Evolutionary conservation across 2,888 invertebrate species (phyloP).

Genomic region (Strigamia crassipes): DNA sequence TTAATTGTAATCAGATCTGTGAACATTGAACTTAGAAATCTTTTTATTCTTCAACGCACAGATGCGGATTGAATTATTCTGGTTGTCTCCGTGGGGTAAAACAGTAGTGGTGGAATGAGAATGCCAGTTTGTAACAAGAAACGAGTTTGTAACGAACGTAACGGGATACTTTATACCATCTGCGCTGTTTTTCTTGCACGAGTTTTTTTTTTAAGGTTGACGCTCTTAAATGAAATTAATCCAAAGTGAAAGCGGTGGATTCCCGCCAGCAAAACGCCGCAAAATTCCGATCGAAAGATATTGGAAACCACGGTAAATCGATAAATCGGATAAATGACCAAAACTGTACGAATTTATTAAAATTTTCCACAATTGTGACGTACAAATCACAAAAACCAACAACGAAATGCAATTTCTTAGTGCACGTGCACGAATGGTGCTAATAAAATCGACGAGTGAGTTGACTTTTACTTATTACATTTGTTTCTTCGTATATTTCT

Average conservation of each 20-base stretch:
- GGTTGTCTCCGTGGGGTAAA: neutral
- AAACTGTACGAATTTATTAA: too few species aligned
- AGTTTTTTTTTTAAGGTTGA: neutral
- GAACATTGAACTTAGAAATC: neutral
- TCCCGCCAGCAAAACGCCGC: neutral
- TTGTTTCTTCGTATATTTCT: neutral
- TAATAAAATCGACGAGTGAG: neutral
- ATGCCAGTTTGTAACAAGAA: slow-evolving; percentile 15
- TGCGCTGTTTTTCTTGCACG: neutral
- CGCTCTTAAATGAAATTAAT: neutral
- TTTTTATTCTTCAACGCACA: neutral
- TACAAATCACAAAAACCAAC: neutral
- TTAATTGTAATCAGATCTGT: neutral
- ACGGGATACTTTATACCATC: slow-evolving; percentile 13
- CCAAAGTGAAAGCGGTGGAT: neutral
- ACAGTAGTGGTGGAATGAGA: neutral
- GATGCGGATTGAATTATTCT: neutral
- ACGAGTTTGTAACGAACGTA: neutral
- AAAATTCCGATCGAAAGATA: neutral
- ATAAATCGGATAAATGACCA: neutral
- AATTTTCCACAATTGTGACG: too few species aligned
- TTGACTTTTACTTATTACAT: neutral
- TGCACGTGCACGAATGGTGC: neutral
- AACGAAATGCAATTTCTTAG: neutral
- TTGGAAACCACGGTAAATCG: neutral